Percentiles rank a stretch among this genome's conserved stretches.
Evolutionary conservation across 2,797 vertebrate genomes (phyloP).

Genomic region (Rhinogobio ventralis): DNA sequence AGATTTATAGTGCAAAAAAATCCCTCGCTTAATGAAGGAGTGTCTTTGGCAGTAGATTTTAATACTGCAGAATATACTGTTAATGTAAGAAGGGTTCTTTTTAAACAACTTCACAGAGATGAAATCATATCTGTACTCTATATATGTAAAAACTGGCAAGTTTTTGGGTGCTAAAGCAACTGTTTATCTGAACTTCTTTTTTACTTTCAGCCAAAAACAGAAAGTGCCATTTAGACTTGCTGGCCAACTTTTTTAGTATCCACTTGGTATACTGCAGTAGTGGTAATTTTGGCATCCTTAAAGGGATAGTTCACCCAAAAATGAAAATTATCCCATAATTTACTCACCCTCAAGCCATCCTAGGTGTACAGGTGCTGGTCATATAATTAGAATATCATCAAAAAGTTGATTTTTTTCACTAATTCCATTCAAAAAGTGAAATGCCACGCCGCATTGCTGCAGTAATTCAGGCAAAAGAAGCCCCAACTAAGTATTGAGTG

Average conservation of each 20-base stretch:
- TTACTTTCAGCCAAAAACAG: not conserved
- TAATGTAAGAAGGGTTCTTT: not conserved
- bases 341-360: no score
- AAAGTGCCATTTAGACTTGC: not conserved
- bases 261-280: not conserved
- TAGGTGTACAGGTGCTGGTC: no score
- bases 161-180: not conserved
- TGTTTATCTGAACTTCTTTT: not conserved
- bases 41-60: constrained; percentile 24
- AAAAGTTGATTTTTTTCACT: no score
- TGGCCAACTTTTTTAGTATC: not conserved
- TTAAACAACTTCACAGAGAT: not conserved
- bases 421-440: no score
- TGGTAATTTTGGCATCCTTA: not conserved
- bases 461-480: no score
- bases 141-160: not conserved
- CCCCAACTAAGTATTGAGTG: no score
- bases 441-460: no score
- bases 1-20: constrained; percentile 50
- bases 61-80: not conserved
- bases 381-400: no score
- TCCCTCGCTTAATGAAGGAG: constrained; percentile 20
- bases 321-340: no score
- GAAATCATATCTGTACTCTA: not conserved
- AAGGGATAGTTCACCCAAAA: no score